Evolutionary conservation across 2,888 invertebrate species (phyloP), one percentile per base, ranked within the genome.

Genomic region (Agrotis clavis): DNA sequence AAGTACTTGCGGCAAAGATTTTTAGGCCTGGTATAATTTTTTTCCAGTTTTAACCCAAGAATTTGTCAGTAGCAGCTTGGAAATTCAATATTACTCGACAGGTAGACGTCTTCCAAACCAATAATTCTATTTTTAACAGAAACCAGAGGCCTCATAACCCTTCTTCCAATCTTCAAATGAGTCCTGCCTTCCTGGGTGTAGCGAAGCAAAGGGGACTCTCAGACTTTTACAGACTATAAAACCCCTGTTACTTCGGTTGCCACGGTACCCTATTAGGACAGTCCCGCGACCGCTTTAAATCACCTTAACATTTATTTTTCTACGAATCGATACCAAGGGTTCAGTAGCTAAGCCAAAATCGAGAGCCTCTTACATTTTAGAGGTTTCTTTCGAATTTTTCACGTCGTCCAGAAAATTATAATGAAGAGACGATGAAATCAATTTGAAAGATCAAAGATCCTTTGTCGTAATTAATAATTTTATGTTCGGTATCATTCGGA

Each of bases 391-490:
- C 19, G 1, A 59, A 45, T 62, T 83, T 74, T 66, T 66, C 56
- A 51, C 54, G 51, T 50, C 18, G 7, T 35, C 69, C 60, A 59
- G 53, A 77, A 65, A 77, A 54, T 72, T 77, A 4, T 63, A 71
- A 82, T 82, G 62, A 81, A 77, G 68, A 71, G 69, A 45, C 65
- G 60, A 70, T 66, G 54, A 81, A 77, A 84, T 77, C 70, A 84
- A 77, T 84, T 82, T 54, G 69, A n/a, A 53, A 66, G 84, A 70
- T 74, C 77, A 84, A 84, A 82, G 74, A 68, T 68, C 69, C 68
- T 77, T 77, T 74, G 71, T 70, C 19, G 19, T 74, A 82, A 82
- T 82, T 82, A 81, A 70, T 72, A 80, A 77, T 60, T 74, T 77
- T 71, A 72, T 69, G 67, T 61, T 71, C 18, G 51, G 35, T 56